Percentiles rank a stretch among this genome's conserved stretches.
These are phyloP conservation scores for Anhinga rufa DNA, from an alignment of 2,113 vertebrate genomes.

Conservation along the genomic window DNA sequence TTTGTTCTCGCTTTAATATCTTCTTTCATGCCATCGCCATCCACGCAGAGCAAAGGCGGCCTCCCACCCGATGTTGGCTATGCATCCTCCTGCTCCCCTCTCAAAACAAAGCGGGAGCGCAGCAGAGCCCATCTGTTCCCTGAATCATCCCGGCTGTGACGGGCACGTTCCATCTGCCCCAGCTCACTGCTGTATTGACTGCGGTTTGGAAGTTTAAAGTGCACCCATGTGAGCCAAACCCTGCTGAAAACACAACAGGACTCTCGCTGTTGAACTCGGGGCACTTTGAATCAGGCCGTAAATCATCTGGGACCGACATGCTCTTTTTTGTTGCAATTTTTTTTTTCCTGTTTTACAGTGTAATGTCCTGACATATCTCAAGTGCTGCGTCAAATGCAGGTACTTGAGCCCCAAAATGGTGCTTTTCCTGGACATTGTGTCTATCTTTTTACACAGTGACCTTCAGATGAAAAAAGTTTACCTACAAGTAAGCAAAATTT, in stretches of 20 bases:
- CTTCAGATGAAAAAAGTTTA: background rate
- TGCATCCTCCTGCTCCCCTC: background rate
- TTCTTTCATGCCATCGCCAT: background rate
- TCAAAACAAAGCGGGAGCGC: background rate
- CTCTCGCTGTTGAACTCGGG: background rate
- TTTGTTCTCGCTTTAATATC: background rate
- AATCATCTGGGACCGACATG: background rate
- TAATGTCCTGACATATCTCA: background rate
- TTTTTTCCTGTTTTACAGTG: background rate
- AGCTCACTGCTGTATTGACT: background rate
- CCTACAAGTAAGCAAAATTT: background rate
- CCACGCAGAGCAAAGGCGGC: background rate
- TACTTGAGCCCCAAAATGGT: background rate
- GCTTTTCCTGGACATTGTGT: background rate
- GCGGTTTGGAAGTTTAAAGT: background rate
- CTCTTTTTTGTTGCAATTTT: background rate
- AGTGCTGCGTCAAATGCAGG: background rate
- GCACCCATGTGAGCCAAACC: background rate
- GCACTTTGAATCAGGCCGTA: background rate
- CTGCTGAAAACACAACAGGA: background rate
- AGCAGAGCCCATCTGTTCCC: constrained; percentile 35
- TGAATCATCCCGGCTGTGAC: constrained; percentile 22
- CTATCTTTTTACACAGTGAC: background rate
- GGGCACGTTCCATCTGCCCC: constrained; percentile 20
- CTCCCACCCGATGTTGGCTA: background rate